These are phyloP conservation scores for Ochotona curzoniae DNA, from an alignment of 2,113 vertebrate genomes.

Conservation along the genomic window DNA sequence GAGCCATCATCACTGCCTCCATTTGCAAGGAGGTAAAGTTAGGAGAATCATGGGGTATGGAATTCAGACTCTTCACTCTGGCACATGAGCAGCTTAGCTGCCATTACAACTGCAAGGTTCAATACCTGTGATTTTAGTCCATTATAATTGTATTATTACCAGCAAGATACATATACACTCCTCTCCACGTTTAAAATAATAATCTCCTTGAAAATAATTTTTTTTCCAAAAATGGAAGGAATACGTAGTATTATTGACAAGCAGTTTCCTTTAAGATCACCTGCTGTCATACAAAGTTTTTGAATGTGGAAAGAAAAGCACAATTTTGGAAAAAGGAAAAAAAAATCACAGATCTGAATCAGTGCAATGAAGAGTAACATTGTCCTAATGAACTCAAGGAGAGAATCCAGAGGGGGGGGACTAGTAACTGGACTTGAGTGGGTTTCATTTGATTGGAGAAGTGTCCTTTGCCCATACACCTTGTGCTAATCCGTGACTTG, in stretches of 20 bases:
- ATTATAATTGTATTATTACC: too few species aligned
- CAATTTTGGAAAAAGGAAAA: not conserved
- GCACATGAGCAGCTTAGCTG: too few species aligned
- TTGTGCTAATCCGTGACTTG: not conserved
- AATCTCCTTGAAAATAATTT: conserved; percentile 8
- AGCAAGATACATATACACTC: not conserved
- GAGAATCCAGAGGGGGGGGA: not conserved
- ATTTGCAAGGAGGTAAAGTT: too few species aligned
- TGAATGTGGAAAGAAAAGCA: not conserved
- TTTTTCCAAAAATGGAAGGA: not conserved
- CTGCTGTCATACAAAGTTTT: not conserved
- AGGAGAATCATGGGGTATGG: too few species aligned
- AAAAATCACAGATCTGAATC: not conserved
- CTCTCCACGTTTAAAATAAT: not conserved
- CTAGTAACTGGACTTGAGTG: accelerated
- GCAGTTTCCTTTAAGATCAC: not conserved
- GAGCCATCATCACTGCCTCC: too few species aligned
- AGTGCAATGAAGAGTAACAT: not conserved
- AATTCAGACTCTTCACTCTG: too few species aligned
- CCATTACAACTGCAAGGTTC: too few species aligned
- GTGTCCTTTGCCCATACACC: not conserved
- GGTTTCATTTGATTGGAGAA: not conserved
- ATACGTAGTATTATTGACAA: not conserved
- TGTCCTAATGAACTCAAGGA: not conserved
- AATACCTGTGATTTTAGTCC: too few species aligned